Evolutionary conservation across 2,888 invertebrate genomes (phyloP), one percentile per base, ranked within the genome.

Genomic region (Octonoba sinensis): DNA sequence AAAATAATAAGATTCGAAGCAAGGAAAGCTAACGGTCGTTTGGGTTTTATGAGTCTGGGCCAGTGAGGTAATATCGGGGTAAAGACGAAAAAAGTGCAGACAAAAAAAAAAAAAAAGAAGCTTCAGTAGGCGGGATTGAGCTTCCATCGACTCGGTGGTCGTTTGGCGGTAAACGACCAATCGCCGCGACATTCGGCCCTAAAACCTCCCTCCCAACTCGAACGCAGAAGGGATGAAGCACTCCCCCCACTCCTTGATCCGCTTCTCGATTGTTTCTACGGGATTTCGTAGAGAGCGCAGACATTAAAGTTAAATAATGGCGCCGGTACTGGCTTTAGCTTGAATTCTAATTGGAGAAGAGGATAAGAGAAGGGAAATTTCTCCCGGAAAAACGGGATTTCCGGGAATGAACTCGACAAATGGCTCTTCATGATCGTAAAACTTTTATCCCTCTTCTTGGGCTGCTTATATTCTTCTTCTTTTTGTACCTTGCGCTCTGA

Each of bases 251-350:
- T 36, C 36, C 60, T 60, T 60, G 18, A 57, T 57, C 57, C 20
- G 13, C 15, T 27, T 27, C 36, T 13, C 36, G 16, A 60, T 60
- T 27, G 15, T 60, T 18, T 18, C 16, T 15, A 2, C 13, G 13
- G 16, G 15, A 22, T 57, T 16, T 27, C 2, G 24, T 1, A 24
- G 51, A 64, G 54, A 72, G 73, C 72, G 79, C 79, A 79, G 79
- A 79, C 72, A 79, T 79, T 79, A 79, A 72, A 79, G 79, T 73
- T 79, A 79, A 77, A 77, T 77, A 77, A 77, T 77, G 77, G 64
- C 69, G 64, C 65, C 57, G 46, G 70, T 47, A 62, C 70, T 70
- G 62, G 60, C 62, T 77, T 62, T 62, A 70, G 64, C 69, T 59
- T 67, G 76, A 76, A 76, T 76, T 76, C 76, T 76, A 76, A 76